These are phyloP conservation scores for Patella pellucida DNA, from an alignment of 2,888 invertebrate genomes.

Conservation along the genomic window DNA sequence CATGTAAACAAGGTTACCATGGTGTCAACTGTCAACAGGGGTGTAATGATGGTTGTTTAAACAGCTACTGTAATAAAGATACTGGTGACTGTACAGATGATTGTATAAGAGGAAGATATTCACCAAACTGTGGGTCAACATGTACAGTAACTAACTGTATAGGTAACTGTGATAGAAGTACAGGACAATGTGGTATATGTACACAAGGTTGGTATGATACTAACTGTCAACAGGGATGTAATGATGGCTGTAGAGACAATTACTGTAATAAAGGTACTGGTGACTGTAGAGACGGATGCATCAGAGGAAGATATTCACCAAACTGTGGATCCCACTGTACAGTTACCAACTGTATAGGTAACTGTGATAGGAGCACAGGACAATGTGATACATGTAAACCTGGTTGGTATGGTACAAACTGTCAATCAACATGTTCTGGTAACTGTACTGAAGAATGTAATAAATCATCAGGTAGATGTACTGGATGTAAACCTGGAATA, in stretches of 20 bases:
- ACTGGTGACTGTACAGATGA: too few species aligned
- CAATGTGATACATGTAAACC: conserved; percentile 28
- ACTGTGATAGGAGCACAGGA: not conserved
- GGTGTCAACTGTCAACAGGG: too few species aligned
- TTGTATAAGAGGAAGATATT: too few species aligned
- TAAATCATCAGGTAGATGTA: not conserved
- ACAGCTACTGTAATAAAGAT: too few species aligned
- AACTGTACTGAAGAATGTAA: not conserved
- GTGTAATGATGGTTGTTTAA: not conserved
- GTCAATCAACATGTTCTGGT: conserved; percentile 21
- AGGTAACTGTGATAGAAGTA: not conserved
- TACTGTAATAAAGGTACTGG: too few species aligned
- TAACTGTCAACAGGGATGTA: too few species aligned
- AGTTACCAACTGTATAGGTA: not conserved
- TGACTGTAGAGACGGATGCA: too few species aligned
- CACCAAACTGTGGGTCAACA: not conserved
- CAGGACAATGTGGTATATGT: too few species aligned
- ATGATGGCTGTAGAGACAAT: too few species aligned
- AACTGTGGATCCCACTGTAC: conserved; percentile 33
- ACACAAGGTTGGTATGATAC: too few species aligned
- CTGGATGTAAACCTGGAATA: not conserved
- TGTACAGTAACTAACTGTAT: conserved; percentile 17
- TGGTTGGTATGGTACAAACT: conserved; percentile 27
- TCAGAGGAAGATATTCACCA: too few species aligned
- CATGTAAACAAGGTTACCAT: too few species aligned